phyloP scores from a whole-genome alignment of 1,140 invertebrate species.

The Onthophagus taurus region DNA sequence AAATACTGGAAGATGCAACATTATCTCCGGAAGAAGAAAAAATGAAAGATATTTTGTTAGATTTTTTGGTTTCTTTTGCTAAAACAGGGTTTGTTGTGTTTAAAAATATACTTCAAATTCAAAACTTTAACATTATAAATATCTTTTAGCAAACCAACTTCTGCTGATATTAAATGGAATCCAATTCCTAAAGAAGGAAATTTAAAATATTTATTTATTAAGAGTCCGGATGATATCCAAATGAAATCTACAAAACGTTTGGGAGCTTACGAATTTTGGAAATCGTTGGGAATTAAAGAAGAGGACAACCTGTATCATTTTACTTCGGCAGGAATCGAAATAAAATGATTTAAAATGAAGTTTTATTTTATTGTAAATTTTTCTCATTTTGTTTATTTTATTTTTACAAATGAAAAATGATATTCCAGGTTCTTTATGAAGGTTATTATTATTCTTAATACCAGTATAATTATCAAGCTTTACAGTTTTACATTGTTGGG shows the following conservation, averaged over 20 bases:
- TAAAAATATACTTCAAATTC: background rate
- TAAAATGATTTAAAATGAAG: too few relatives aligned
- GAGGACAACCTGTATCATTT: background rate
- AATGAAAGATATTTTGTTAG: constrained; percentile 1
- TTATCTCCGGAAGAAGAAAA: background rate
- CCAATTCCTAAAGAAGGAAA: background rate
- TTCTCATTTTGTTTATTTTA: too few relatives aligned
- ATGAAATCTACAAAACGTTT: background rate
- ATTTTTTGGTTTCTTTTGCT: constrained; percentile 1
- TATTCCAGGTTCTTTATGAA: too few relatives aligned
- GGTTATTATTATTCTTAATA: too few relatives aligned
- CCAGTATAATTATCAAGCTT: too few relatives aligned
- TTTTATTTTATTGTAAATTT: too few relatives aligned
- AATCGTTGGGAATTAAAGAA: background rate
- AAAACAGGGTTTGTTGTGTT: constrained; percentile 2
- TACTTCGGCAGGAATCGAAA: too few relatives aligned
- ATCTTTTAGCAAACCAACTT: background rate
- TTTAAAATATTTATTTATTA: constrained; percentile 1
- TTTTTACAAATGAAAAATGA: too few relatives aligned
- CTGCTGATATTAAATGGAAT: background rate
- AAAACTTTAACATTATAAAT: background rate
- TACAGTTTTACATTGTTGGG: too few relatives aligned
- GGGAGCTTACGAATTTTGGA: background rate
- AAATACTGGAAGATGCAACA: background rate
- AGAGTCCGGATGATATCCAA: background rate